A percentile compares a stretch with the other conserved stretches of the same genome.
These are phyloP conservation scores for Notechis scutatus DNA, from an alignment of 2,113 vertebrate genomes.

Conservation along the genomic window DNA sequence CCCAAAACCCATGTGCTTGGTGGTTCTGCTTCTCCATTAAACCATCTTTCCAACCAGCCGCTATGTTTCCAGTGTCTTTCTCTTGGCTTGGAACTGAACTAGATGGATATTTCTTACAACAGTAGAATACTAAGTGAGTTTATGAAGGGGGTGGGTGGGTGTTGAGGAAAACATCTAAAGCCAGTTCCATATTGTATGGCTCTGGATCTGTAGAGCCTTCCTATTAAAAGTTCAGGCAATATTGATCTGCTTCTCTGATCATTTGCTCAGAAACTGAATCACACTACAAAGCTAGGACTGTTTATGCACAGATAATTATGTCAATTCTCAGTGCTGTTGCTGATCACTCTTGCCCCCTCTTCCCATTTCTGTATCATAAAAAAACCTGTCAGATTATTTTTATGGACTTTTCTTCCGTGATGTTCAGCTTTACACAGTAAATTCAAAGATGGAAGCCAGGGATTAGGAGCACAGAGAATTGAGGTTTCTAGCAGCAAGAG, in stretches of 20 bases:
- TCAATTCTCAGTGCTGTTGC: background rate
- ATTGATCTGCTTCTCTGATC: background rate
- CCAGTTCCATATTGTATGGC: background rate
- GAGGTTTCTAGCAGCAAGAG: background rate
- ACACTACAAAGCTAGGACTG: background rate
- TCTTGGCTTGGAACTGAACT: too few relatives aligned
- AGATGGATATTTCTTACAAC: too few relatives aligned
- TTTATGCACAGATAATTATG: background rate
- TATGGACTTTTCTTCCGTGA: background rate
- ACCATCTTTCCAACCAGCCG: too few relatives aligned
- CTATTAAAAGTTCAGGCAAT: background rate
- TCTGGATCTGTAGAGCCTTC: background rate
- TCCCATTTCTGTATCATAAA: background rate
- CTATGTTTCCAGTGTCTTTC: too few relatives aligned
- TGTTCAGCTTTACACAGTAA: background rate
- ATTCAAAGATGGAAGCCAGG: background rate
- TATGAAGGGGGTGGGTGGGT: background rate
- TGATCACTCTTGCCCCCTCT: background rate
- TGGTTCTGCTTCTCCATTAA: too few relatives aligned
- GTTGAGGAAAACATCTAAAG: background rate
- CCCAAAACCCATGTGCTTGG: too few relatives aligned
- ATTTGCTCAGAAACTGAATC: background rate
- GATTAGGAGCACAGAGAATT: background rate
- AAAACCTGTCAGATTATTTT: background rate
- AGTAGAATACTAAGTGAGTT: background rate